Evolutionary conservation across 2,888 invertebrate genomes (phyloP).

Genomic region (Matsumyia berberina): DNA sequence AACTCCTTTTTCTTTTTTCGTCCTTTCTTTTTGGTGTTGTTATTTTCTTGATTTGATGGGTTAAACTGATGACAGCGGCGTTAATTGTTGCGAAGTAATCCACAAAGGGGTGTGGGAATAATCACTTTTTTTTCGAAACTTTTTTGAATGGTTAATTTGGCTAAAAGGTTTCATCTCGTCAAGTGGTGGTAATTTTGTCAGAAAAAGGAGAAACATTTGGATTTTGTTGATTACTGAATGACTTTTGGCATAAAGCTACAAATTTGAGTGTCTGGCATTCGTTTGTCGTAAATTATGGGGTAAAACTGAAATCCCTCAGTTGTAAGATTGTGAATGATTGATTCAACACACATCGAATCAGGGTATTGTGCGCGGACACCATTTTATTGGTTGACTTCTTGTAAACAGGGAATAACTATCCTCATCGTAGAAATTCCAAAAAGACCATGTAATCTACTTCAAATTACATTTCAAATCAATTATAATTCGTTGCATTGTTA

Average conservation of each 20-base stretch:
- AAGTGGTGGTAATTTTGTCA: constrained; percentile 19
- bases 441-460: constrained; percentile 50
- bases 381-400: constrained; percentile 49
- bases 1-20: background rate
- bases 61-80: constrained; percentile 43
- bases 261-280: constrained; percentile 43
- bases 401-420: constrained; percentile 15
- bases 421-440: constrained; percentile 3
- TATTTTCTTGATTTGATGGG: constrained; percentile 56
- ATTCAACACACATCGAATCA: constrained; percentile 15
- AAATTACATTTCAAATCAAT: constrained; percentile 73
- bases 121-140: constrained; percentile 27
- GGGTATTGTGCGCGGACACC: constrained; percentile 27
- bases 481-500: constrained; percentile 32
- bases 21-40: background rate
- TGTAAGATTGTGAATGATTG: constrained; percentile 23
- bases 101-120: background rate
- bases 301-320: constrained; percentile 65
- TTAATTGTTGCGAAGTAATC: constrained; percentile 54
- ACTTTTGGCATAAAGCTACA: constrained; percentile 52
- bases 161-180: constrained; percentile 60
- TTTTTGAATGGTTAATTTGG: constrained; percentile 55
- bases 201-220: constrained; percentile 24
- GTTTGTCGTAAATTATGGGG: constrained; percentile 22
- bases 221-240: constrained; percentile 18